Evolutionary conservation across 2,888 invertebrate species (phyloP).

Genomic region (Andrena camellia): DNA sequence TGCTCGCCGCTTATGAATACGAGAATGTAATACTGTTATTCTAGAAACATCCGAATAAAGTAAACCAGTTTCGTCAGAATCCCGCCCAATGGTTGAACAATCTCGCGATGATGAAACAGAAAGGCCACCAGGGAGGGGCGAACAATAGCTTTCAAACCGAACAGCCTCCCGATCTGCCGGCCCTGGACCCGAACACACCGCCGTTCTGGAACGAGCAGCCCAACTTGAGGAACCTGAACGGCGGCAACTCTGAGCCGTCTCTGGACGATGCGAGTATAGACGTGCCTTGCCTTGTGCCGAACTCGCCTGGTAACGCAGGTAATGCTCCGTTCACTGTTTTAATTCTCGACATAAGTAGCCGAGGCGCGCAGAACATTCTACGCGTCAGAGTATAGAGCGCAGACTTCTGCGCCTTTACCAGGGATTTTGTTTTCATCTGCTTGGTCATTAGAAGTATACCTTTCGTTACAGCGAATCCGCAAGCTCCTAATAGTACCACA

Average conservation of each 20-base stretch:
- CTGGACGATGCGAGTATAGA: constrained; percentile 84
- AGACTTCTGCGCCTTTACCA: background rate
- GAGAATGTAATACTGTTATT: constrained; percentile 78
- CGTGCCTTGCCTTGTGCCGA: constrained; percentile 85
- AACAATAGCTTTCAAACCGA: constrained; percentile 82
- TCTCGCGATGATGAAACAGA: constrained; percentile 91
- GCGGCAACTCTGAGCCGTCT: constrained; percentile 83
- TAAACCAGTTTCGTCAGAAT: constrained; percentile 94
- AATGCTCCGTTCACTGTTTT: constrained; percentile 31
- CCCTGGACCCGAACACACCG: constrained; percentile 82
- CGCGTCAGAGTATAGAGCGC: no score
- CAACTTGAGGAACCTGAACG: constrained; percentile 82
- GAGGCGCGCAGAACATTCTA: background rate
- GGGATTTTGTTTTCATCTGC: constrained; percentile 22
- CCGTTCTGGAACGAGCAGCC: constrained; percentile 84
- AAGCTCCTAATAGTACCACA: constrained; percentile 79
- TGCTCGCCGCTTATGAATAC: background rate
- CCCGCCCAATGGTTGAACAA: constrained; percentile 93
- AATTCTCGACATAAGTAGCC: background rate
- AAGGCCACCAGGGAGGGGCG: constrained; percentile 87
- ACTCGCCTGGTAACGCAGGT: constrained; percentile 84
- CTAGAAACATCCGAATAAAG: constrained; percentile 96
- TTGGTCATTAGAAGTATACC: constrained; percentile 33
- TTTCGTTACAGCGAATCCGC: constrained; percentile 79
- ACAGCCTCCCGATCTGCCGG: constrained; percentile 83